These are phyloP conservation scores for Tympanoctomys barrerae DNA, from an alignment of 2,797 vertebrate genomes.

Conservation along the genomic window DNA sequence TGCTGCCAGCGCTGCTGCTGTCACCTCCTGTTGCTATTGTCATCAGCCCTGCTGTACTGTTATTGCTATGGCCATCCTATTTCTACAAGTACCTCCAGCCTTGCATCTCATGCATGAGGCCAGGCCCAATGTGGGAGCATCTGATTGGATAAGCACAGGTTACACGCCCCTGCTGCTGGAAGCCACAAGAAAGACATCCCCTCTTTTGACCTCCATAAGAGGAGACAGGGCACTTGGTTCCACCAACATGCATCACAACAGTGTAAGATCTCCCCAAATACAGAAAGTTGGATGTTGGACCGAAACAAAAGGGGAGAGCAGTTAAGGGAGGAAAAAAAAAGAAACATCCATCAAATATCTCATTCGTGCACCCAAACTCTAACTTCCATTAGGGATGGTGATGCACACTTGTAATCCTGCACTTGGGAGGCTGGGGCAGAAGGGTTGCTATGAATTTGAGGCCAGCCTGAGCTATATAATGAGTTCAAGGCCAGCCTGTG, in stretches of 20 bases:
- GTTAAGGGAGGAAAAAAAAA: background rate
- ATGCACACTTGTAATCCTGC: background rate
- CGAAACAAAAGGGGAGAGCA: background rate
- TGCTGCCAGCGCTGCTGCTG: rapidly evolving
- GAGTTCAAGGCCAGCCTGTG: background rate
- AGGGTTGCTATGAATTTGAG: background rate
- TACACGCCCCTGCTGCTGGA: background rate
- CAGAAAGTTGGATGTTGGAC: background rate
- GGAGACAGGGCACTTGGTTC: background rate
- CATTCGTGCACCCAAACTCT: background rate
- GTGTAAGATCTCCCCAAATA: background rate
- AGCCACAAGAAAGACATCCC: background rate
- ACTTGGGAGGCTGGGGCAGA: background rate
- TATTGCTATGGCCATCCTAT: background rate
- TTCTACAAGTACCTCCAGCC: background rate
- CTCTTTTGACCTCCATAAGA: background rate
- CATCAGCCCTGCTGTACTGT: too few species aligned
- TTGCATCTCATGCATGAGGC: background rate
- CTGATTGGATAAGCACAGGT: background rate
- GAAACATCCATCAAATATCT: background rate
- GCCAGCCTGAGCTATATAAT: background rate
- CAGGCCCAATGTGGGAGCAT: background rate
- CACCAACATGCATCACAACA: background rate
- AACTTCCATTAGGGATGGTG: background rate
- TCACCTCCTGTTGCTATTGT: background rate